These are phyloP conservation scores for Tupiocoris notatus DNA, from an alignment of 2,888 invertebrate genomes.

Conservation along the genomic window DNA sequence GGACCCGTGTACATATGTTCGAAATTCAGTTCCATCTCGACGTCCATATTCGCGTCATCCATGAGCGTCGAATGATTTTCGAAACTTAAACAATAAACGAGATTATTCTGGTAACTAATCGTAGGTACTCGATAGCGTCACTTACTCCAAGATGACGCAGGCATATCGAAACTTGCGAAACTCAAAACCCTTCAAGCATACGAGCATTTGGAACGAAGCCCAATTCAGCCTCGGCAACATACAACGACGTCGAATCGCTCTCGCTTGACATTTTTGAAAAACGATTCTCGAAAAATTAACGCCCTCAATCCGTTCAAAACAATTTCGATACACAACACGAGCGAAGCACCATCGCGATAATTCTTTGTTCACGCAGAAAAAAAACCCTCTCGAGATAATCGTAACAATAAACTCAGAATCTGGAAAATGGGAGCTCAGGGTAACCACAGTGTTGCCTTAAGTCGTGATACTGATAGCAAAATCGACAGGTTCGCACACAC, in stretches of 20 bases:
- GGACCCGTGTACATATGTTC: constrained; percentile 32
- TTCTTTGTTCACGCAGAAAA: background rate
- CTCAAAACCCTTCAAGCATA: background rate
- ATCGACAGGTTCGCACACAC: background rate
- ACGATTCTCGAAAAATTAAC: too few species aligned
- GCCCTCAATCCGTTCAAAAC: background rate
- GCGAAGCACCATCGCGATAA: background rate
- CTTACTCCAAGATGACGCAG: constrained; percentile 35
- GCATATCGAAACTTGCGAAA: constrained; percentile 15
- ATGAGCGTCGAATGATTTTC: background rate
- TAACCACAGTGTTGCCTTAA: constrained; percentile 40
- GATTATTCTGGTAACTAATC: too few species aligned
- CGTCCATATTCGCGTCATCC: constrained; percentile 23
- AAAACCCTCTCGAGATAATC: background rate
- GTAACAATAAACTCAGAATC: constrained; percentile 31
- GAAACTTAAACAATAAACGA: background rate
- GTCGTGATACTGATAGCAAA: constrained; percentile 15
- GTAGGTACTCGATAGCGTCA: background rate
- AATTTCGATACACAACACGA: background rate
- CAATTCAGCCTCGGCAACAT: background rate
- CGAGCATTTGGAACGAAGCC: background rate
- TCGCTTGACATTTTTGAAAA: too few species aligned
- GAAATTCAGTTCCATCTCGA: constrained; percentile 36
- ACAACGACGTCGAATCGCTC: background rate
- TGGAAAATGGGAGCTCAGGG: constrained; percentile 30